Evolutionary conservation across 2,113 vertebrate genomes (phyloP).

Genomic region (Ornithorhynchus anatinus): DNA sequence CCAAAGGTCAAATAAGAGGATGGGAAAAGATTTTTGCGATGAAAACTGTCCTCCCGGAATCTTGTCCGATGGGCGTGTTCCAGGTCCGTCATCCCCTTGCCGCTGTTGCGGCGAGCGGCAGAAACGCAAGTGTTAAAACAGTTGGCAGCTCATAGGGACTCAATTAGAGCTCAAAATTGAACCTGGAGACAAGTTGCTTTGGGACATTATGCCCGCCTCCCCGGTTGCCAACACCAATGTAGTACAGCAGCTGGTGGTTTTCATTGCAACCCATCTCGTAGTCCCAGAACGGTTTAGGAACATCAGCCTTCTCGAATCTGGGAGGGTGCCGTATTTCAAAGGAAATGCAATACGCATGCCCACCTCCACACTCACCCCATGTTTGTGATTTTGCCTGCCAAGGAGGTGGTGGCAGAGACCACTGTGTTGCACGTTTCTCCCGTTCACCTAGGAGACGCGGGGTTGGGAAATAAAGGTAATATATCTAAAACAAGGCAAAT

Average conservation of each 20-base stretch:
- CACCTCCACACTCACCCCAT: not conserved
- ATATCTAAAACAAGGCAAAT: not conserved
- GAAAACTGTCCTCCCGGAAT: not conserved
- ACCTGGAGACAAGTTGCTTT: constrained; percentile 23
- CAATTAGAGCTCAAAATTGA: constrained; percentile 35
- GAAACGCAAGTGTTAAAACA: constrained; percentile 46
- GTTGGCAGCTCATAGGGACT: constrained; percentile 33
- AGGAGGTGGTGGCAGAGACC: not conserved
- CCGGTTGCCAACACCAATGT: not conserved
- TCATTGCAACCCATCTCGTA: constrained; percentile 20
- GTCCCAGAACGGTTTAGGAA: not conserved
- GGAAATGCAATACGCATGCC: constrained; percentile 4
- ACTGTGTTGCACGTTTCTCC: not conserved
- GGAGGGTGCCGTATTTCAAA: constrained; percentile 3
- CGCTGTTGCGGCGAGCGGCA: constrained; percentile 26
- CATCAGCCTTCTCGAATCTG: constrained; percentile 32
- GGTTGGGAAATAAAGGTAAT: not conserved
- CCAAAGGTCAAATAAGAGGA: constrained; percentile 30
- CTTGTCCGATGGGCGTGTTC: constrained; percentile 17
- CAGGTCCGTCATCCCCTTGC: constrained; percentile 27
- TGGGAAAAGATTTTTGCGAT: not conserved
- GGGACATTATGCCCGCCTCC: constrained; percentile 1
- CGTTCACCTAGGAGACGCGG: not conserved
- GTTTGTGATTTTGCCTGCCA: not conserved
- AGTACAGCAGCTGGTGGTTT: constrained; percentile 31